Percentiles rank a stretch among this genome's conserved stretches.
phyloP scores from a whole-genome alignment of 2,888 invertebrate genomes.

The Conops quadrifasciatus region DNA sequence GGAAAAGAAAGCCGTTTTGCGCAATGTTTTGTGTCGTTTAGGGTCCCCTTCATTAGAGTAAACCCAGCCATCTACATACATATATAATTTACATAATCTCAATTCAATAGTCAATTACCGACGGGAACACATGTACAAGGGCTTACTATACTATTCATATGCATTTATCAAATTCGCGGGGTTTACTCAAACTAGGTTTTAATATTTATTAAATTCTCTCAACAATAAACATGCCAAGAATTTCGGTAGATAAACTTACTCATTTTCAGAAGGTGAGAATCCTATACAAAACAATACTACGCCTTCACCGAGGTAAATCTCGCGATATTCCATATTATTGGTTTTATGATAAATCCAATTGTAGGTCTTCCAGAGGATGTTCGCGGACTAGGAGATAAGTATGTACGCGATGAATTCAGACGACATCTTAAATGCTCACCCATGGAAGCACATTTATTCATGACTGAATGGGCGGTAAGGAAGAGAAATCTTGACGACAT shows the following conservation, averaged over 20 bases:
- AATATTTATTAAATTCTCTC: background rate
- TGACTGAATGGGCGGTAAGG: constrained; percentile 87
- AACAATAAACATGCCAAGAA: constrained; percentile 52
- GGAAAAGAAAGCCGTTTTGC: too few relatives aligned
- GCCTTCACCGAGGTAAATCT: constrained; percentile 73
- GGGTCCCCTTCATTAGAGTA: too few relatives aligned
- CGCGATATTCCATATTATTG: background rate
- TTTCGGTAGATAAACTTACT: constrained; percentile 54
- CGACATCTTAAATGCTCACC: constrained; percentile 79
- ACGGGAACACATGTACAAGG: too few relatives aligned
- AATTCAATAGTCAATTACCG: too few relatives aligned
- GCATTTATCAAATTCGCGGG: background rate
- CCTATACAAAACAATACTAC: constrained; percentile 81
- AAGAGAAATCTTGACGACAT: background rate
- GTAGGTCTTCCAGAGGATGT: constrained; percentile 75
- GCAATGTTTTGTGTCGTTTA: too few relatives aligned
- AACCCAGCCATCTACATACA: too few relatives aligned
- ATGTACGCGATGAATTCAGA: constrained; percentile 85
- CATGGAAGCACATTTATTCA: constrained; percentile 77
- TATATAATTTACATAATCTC: too few relatives aligned
- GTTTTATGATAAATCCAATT: background rate
- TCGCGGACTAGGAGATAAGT: constrained; percentile 76
- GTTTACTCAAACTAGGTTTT: background rate
- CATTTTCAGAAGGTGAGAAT: constrained; percentile 74
- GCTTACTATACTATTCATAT: too few relatives aligned